phyloP scores from a whole-genome alignment of 2,113 vertebrate species.

The Smithornis capensis region DNA sequence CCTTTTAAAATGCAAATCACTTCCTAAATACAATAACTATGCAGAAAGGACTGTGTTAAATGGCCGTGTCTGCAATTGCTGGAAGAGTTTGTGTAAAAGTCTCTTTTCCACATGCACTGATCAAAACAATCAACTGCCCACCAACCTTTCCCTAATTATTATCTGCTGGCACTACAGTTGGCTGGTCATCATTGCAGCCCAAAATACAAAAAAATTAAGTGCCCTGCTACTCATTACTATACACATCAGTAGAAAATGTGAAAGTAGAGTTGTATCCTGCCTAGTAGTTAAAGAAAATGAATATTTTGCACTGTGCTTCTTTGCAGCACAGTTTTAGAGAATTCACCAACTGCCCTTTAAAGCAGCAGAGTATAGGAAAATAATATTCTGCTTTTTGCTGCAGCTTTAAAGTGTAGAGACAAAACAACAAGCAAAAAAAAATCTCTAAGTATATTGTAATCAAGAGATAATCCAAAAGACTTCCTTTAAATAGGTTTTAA shows the following conservation, averaged over 20 bases:
- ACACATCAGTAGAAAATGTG: neutral
- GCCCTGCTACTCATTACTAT: neutral
- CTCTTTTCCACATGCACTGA: neutral
- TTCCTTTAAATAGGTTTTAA: neutral
- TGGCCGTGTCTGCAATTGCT: neutral
- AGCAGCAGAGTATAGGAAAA: neutral
- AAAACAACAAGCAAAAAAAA: accelerated
- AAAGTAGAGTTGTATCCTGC: neutral
- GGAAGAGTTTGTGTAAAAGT: neutral
- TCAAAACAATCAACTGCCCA: too few species aligned
- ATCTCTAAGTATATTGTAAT: neutral
- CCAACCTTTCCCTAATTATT: accelerated
- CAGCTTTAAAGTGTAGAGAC: neutral
- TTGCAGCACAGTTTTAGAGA: neutral
- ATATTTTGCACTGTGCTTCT: neutral
- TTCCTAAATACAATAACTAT: neutral
- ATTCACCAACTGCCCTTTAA: neutral
- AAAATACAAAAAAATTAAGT: neutral
- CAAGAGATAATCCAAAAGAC: neutral
- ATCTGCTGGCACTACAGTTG: neutral
- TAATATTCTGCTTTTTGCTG: neutral
- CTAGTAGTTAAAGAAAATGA: neutral
- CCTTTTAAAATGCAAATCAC: neutral
- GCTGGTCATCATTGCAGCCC: neutral
- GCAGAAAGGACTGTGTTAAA: neutral